Percentiles rank a stretch among this genome's conserved stretches.
phyloP scores from a whole-genome alignment of 2,113 vertebrate species.

The Phalacrocorax aristotelis region DNA sequence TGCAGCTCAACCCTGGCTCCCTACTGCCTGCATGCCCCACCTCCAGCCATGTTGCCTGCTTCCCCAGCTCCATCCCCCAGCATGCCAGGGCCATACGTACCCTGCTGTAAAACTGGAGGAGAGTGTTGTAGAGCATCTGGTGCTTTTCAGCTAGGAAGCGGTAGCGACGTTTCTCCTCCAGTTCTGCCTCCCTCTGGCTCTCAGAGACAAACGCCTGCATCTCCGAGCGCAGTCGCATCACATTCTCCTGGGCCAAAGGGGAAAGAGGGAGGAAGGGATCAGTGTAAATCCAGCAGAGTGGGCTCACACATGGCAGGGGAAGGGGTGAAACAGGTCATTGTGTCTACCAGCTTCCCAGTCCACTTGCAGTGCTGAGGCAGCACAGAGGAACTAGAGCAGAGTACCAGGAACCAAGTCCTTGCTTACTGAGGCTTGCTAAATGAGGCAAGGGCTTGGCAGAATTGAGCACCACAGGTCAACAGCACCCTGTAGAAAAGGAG shows the following conservation, averaged over 20 bases:
- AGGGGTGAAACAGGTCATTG: neutral
- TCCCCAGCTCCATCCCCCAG: neutral
- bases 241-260: slow-evolving; percentile 66
- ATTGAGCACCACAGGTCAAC: neutral
- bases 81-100: slow-evolving; percentile 7
- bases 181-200: slow-evolving; percentile 83
- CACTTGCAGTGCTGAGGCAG: neutral
- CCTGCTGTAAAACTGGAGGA: slow-evolving; percentile 78
- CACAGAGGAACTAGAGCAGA: neutral
- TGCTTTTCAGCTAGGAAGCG: slow-evolving; percentile 96
- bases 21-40: neutral
- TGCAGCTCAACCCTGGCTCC: neutral
- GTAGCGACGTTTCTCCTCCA: slow-evolving; percentile 92
- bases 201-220: slow-evolving; percentile 83
- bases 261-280: neutral
- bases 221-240: slow-evolving; percentile 77
- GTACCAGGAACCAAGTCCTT: neutral
- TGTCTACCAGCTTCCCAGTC: neutral
- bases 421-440: neutral
- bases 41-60: neutral
- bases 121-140: slow-evolving; percentile 77
- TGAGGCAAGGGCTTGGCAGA: neutral
- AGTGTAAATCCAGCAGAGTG: neutral
- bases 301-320: neutral
- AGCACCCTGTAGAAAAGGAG: neutral